Evolutionary conservation across 2,113 vertebrate genomes (phyloP).

Genomic region (Macquaria ambigua): DNA sequence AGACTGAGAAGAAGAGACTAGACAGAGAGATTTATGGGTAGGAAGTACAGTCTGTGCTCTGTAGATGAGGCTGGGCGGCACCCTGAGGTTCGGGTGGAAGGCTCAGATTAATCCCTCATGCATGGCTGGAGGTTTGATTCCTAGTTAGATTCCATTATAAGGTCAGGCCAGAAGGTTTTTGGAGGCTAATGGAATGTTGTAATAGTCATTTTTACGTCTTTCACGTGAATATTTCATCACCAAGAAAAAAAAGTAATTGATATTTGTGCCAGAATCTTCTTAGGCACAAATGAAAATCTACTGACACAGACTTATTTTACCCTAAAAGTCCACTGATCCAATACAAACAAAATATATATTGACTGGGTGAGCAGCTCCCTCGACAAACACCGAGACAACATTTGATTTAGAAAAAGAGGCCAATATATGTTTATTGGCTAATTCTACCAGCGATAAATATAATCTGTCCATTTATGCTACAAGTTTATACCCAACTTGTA

Average conservation of each 20-base stretch:
- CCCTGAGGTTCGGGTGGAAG: slow-evolving; percentile 17
- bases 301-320: background rate
- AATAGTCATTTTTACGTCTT: slow-evolving; percentile 22
- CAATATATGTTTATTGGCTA: background rate
- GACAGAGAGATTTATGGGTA: slow-evolving; percentile 45
- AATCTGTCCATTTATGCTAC: background rate
- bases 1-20: slow-evolving; percentile 17
- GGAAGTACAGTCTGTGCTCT: slow-evolving; percentile 12
- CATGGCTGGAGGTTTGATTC: slow-evolving; percentile 57
- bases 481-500: background rate
- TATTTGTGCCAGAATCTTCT: background rate
- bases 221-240: slow-evolving; percentile 29
- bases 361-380: background rate
- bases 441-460: background rate
- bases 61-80: slow-evolving; percentile 27
- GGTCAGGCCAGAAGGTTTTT: slow-evolving; percentile 39
- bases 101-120: slow-evolving; percentile 39
- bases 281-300: background rate
- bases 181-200: slow-evolving; percentile 35
- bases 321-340: background rate
- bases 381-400: background rate
- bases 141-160: slow-evolving; percentile 50
- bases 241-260: background rate
- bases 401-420: background rate
- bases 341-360: background rate